These are phyloP conservation scores for Tyrannus savana DNA, from an alignment of 2,113 vertebrate genomes.

Conservation along the genomic window DNA sequence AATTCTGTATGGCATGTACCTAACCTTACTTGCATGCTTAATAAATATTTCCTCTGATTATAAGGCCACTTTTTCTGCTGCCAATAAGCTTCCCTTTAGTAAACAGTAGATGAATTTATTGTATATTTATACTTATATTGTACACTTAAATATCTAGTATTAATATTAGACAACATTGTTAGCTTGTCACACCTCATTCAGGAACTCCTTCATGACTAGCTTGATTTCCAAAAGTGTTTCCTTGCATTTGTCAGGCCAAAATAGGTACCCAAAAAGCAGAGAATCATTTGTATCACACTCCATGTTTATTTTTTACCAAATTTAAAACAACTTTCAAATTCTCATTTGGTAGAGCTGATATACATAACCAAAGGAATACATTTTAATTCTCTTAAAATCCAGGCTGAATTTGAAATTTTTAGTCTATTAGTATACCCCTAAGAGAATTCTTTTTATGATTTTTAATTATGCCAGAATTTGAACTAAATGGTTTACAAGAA, in stretches of 20 bases:
- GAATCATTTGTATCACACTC: neutral
- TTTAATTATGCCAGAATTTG: neutral
- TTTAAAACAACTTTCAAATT: neutral
- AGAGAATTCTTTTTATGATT: neutral
- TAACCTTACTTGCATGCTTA: neutral
- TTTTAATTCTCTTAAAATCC: neutral
- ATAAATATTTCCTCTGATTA: conserved; percentile 2
- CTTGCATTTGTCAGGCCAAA: neutral
- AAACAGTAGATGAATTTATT: neutral
- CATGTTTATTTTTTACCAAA: neutral
- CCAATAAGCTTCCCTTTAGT: neutral
- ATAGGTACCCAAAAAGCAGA: neutral
- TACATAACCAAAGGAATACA: neutral
- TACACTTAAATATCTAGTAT: neutral
- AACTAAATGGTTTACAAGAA: neutral
- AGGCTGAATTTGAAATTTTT: neutral
- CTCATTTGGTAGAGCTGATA: neutral
- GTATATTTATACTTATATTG: neutral
- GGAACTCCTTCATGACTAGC: neutral
- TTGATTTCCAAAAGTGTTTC: neutral
- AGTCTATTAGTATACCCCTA: neutral
- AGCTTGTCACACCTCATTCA: neutral
- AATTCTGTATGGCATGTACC: neutral
- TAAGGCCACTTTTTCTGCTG: neutral
- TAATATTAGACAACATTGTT: neutral